A percentile compares a stretch with the other conserved stretches of the same genome.
These are phyloP conservation scores for Neodiprion pinetum DNA, from an alignment of 1,140 invertebrate genomes.

Conservation along the genomic window DNA sequence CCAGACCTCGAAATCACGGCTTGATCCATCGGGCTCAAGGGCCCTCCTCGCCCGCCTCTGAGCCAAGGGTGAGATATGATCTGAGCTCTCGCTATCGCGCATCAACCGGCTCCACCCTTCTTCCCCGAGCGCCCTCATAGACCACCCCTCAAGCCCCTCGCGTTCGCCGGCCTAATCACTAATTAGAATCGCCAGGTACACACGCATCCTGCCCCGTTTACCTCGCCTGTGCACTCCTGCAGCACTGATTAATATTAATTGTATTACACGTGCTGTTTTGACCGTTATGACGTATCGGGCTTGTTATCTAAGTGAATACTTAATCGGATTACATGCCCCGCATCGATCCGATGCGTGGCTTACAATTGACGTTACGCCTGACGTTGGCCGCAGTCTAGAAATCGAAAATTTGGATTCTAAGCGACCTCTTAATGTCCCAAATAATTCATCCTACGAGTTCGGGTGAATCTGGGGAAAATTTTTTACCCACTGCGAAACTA, in stretches of 20 bases:
- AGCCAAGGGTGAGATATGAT: neutral
- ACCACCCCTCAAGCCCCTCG: conserved; percentile 34
- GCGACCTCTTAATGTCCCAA: too few species aligned
- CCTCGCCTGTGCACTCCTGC: conserved; percentile 22
- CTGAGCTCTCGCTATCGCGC: conserved; percentile 34
- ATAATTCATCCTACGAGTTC: too few species aligned
- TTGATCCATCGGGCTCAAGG: neutral
- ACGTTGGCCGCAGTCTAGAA: too few species aligned
- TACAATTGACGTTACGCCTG: neutral
- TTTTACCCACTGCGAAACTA: too few species aligned
- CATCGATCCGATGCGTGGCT: neutral
- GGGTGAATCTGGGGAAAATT: too few species aligned
- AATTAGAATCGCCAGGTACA: conserved; percentile 45
- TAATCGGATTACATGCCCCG: conserved; percentile 35
- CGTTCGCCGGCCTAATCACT: conserved; percentile 37
- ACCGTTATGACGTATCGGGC: conserved; percentile 40
- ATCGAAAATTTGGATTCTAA: too few species aligned
- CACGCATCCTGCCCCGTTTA: conserved; percentile 21
- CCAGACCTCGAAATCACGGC: neutral
- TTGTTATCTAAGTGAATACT: conserved; percentile 39
- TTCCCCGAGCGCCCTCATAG: neutral
- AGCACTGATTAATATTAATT: conserved; percentile 46
- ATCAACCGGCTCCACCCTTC: conserved; percentile 39
- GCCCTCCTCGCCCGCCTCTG: neutral
- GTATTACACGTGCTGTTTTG: conserved; percentile 38